Base-by-base conservation (phyloP, 92 coral and sea anemone genomes). In the Epizoanthus stellaris region DNA sequence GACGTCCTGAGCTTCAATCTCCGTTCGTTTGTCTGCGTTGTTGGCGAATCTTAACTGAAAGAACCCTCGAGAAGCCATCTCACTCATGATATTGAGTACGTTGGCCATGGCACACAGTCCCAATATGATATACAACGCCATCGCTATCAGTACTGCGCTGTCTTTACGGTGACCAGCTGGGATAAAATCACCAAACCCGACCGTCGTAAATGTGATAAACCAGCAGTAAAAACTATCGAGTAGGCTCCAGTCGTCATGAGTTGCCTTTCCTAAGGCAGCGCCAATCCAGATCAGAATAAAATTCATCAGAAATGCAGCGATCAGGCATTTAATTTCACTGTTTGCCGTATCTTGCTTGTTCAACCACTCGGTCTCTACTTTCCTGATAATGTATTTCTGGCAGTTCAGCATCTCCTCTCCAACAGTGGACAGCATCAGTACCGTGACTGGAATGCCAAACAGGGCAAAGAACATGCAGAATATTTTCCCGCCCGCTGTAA, bases 211-310 rank as follows among this genome's bases (percentile, higher is more conserved):
- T 2, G 77, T 72, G 53, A 72, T 72, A 43, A 72, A 47, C 61
- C 36, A 72, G 77, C 77, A 72, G 59, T 72, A 72, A 8, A 72
- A n/a, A 47, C 77, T 20, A 30, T 72, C 77, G 57, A 72, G 77
- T 5, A 43, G 17, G 19, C 59, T 47, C 77, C 77, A 72, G 13
- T 72, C 59, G 6, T 47, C 13, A 47, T 43, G 39, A 4, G 43
- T 5, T 9, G 4, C 0, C 2, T 47, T 34, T 16, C 16, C 20
- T 6, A 15, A 1, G 0, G 53, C 6, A 47, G 77, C 77, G 5
- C 77, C 77, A 15, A n/a, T 23, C 16, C 49, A 45, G 2, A 72
- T 16, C 15, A 72, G 30, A n/a, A 19, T 4, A 6, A 47, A 6
- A 45, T 47, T 43, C 10, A 11, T 72, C 53, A 30, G 36, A 43